Evolutionary conservation across 2,888 invertebrate genomes (phyloP), one percentile per base, ranked within the genome.

Genomic region (Tenthredo livida): DNA sequence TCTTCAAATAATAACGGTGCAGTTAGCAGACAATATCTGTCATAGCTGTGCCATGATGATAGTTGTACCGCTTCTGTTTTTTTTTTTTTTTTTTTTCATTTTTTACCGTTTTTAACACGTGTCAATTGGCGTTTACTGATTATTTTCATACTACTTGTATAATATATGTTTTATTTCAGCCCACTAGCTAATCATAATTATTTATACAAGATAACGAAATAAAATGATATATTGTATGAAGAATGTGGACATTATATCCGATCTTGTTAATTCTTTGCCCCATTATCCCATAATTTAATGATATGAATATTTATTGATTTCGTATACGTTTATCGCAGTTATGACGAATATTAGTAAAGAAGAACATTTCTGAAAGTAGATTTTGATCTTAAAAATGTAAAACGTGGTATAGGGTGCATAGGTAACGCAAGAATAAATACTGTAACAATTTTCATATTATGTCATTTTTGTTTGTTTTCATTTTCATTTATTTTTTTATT

Each of bases 401-500:
- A 29, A 7, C 0, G 61, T 0, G 6, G 7, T 15, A 47, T 15
- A 47, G 12, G 61, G 61, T 61, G 25, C 25, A 61, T n/a, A 29
- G 1, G 1, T 33, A 3, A 25, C 21, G 21, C 25, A 43, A 0
- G 15, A 73, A 47, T 47, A 47, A 73, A 40, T 21, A 43, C 21
- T 54, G 54, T 54, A 21, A 73, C 7, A 73, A 29, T 47, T 47
- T 47, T 47, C 3, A 47, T 15, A 15, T 47, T 12, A 43, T 47
- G 25, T 33, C 15, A 21, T 80, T 61, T 40, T 61, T 33, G 25
- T 15, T n/a, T 5, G 43, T 33, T 33, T 80, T 89, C n/a, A n/a
- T n/a, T n/a, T n/a, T n/a, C n/a, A n/a, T 72, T 83, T 82, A 3
- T 86, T 86, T 84, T 88, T 87, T 88, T 88, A 87, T 88, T 87